Conservation (phyloP, 2,888 invertebrate genomes). For the Thereva nobilitata region DNA sequence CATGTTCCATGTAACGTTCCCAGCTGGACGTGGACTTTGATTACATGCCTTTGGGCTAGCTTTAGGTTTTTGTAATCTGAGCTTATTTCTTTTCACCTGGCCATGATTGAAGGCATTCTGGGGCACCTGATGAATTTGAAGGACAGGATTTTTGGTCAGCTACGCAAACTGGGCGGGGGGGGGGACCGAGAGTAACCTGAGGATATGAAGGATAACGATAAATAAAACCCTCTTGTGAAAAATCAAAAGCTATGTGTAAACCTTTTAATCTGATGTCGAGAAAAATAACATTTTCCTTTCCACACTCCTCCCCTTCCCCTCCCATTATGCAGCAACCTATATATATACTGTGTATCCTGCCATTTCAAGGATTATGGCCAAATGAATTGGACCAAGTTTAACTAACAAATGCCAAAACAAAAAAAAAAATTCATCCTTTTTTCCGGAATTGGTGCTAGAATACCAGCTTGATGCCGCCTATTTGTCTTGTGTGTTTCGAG, state of each 20-base stretch:
- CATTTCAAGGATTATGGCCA: no score
- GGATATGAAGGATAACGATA: slow-evolving; percentile 14
- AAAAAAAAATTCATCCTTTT: no score
- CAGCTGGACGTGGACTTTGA: slow-evolving; percentile 28
- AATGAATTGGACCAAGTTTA: no score
- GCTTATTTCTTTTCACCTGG: slow-evolving; percentile 18
- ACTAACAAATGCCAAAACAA: no score
- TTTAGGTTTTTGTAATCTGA: slow-evolving; percentile 26
- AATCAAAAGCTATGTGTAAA: background rate
- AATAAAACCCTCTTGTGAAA: slow-evolving; percentile 21
- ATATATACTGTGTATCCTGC: no score
- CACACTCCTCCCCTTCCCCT: no score
- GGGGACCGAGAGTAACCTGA: slow-evolving; percentile 13
- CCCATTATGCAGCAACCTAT: no score
- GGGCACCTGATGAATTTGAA: slow-evolving; percentile 24
- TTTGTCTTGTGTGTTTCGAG: no score
- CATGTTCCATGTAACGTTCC: slow-evolving; percentile 9
- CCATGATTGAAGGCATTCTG: slow-evolving; percentile 23
- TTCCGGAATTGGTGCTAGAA: no score
- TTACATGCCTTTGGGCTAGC: slow-evolving; percentile 22
- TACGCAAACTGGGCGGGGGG: slow-evolving; percentile 8
- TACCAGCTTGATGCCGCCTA: no score
- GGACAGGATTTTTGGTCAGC: slow-evolving; percentile 14
- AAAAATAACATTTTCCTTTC: no score
- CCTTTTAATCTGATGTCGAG: no score